Percentiles rank a stretch among this genome's conserved stretches.
phyloP scores from a whole-genome alignment of 1,140 invertebrate species.

The Atta colombica region DNA sequence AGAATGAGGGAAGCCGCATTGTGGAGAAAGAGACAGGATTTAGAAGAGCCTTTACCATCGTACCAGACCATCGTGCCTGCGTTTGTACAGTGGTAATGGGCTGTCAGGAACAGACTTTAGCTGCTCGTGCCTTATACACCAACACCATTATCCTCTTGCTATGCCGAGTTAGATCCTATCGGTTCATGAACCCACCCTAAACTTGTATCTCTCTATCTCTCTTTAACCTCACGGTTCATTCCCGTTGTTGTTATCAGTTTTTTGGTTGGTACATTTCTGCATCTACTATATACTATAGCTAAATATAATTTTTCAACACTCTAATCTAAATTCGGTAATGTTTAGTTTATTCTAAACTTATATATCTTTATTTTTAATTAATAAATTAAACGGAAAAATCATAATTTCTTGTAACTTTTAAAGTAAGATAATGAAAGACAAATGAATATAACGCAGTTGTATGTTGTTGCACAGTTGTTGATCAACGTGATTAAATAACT shows the following conservation, averaged over 20 bases:
- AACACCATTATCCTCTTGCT: constrained; percentile 78
- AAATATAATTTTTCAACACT: neutral
- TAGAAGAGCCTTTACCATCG: constrained; percentile 70
- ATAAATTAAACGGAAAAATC: no score
- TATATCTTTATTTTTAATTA: neutral
- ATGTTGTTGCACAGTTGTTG: no score
- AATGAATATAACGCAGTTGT: no score
- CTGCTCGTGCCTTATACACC: constrained; percentile 81
- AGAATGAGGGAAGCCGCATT: constrained; percentile 46
- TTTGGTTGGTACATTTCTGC: neutral
- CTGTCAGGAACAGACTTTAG: constrained; percentile 83
- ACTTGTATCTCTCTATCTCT: constrained; percentile 51
- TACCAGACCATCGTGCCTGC: constrained; percentile 73
- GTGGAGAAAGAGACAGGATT: constrained; percentile 57
- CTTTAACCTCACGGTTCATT: constrained; percentile 31
- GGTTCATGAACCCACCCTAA: constrained; percentile 62
- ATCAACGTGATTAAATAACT: no score
- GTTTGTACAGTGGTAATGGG: constrained; percentile 86
- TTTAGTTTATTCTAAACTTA: neutral
- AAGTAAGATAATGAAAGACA: no score
- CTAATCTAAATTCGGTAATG: neutral
- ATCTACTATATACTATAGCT: neutral
- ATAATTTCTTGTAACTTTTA: no score
- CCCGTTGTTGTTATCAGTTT: constrained; percentile 19
- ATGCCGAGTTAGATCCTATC: constrained; percentile 75